phyloP scores from a whole-genome alignment of 2,113 vertebrate species.

The Clarias gariepinus region DNA sequence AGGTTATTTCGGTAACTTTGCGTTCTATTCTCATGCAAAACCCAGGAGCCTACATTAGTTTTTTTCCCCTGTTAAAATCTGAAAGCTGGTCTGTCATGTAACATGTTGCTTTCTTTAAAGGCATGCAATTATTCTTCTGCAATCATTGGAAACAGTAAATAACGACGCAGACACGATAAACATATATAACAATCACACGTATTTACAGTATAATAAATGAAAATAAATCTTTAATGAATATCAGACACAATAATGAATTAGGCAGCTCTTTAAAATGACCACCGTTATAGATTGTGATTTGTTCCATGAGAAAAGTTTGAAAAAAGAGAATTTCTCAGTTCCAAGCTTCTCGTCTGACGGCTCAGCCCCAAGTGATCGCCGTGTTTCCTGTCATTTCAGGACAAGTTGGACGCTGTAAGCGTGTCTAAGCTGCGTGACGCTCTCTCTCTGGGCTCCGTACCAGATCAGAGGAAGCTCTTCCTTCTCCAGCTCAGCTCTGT shows the following conservation, averaged over 20 bases:
- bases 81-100: too few relatives aligned
- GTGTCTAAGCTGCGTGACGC: slow-evolving; percentile 75
- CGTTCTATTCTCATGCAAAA: too few relatives aligned
- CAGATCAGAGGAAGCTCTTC: slow-evolving; percentile 74
- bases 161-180: too few relatives aligned
- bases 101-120: too few relatives aligned
- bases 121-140: too few relatives aligned
- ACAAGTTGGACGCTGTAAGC: slow-evolving; percentile 74
- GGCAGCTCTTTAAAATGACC: not conserved
- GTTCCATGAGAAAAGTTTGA: too few relatives aligned
- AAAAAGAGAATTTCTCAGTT: too few relatives aligned
- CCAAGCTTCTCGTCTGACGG: not conserved
- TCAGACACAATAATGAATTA: not conserved
- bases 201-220: not conserved
- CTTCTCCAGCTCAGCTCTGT: slow-evolving; percentile 76
- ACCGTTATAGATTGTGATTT: not conserved
- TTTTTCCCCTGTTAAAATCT: too few relatives aligned
- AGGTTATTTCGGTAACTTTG: too few relatives aligned
- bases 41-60: too few relatives aligned
- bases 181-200: too few relatives aligned
- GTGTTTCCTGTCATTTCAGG: slow-evolving; percentile 68
- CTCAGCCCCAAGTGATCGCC: not conserved
- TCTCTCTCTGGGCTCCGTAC: slow-evolving; percentile 71
- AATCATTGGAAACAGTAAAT: too few relatives aligned
- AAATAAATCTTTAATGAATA: not conserved